Evolutionary conservation across 2,113 vertebrate genomes (phyloP).

Genomic region (Sander lucioperca): DNA sequence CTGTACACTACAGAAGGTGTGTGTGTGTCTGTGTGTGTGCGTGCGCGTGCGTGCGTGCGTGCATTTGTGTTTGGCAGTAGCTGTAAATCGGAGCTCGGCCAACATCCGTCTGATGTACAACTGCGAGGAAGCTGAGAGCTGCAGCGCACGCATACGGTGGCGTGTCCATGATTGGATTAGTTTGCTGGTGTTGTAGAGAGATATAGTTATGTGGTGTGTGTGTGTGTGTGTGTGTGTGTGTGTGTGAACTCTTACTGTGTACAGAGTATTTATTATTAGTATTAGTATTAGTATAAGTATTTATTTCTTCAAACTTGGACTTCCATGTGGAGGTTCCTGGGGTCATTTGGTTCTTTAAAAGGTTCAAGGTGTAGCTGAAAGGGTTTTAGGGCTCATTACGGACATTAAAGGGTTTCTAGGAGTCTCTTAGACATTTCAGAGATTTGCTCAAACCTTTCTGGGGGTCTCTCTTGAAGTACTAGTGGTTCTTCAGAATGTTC

Average conservation of each 20-base stretch:
- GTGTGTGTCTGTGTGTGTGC: slow-evolving; percentile 44
- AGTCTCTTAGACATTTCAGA: background rate
- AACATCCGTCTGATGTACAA: slow-evolving; percentile 70
- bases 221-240: no score
- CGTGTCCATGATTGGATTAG: slow-evolving; percentile 60
- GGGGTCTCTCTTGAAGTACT: background rate
- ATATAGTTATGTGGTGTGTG: slow-evolving; percentile 19
- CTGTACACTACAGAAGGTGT: slow-evolving; percentile 56
- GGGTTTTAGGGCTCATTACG: no score
- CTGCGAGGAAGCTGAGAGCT: slow-evolving; percentile 57
- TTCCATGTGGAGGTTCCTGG: slow-evolving; percentile 6
- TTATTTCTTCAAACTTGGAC: background rate
- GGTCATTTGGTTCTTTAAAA: background rate
- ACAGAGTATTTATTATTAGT: no score
- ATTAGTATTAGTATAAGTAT: no score
- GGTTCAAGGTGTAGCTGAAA: slow-evolving; percentile 3
- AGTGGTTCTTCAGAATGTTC: background rate
- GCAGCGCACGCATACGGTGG: slow-evolving; percentile 36
- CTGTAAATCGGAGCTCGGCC: slow-evolving; percentile 71
- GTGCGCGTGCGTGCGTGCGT: slow-evolving; percentile 16
- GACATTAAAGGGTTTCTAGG: background rate
- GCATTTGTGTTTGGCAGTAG: slow-evolving; percentile 46
- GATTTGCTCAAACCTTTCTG: background rate
- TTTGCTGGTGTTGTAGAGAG: slow-evolving; percentile 42
- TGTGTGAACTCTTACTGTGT: no score